Evolutionary conservation across 2,797 vertebrate genomes (phyloP).

Genomic region (Psittacula echo): DNA sequence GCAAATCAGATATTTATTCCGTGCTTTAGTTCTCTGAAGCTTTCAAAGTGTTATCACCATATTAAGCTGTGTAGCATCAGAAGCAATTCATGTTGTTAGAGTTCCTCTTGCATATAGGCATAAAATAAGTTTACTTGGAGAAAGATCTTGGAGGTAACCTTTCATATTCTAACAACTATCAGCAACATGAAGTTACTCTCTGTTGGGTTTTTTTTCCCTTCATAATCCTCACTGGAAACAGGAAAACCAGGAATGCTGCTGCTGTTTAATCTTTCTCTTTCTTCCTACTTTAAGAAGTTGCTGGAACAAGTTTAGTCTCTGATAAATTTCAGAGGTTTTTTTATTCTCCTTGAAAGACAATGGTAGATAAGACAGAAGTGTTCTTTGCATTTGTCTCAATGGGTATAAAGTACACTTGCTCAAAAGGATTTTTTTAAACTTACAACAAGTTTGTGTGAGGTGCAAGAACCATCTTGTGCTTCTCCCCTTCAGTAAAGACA

Average conservation of each 20-base stretch:
- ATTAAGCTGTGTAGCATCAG: neutral
- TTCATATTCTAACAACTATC: neutral
- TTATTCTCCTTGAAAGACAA: neutral
- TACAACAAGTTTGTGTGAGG: neutral
- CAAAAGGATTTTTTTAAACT: neutral
- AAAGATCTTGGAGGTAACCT: neutral
- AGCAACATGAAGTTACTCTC: neutral
- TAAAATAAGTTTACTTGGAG: neutral
- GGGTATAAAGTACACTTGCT: neutral
- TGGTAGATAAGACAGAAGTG: neutral
- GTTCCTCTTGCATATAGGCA: neutral
- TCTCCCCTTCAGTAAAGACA: neutral
- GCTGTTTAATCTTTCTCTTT: neutral
- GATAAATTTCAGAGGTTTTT: neutral
- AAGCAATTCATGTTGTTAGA: neutral
- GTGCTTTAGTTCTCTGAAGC: neutral
- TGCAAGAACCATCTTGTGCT: neutral
- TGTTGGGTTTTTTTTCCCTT: neutral
- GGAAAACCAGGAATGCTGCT: neutral
- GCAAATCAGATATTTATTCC: neutral
- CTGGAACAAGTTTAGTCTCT: neutral
- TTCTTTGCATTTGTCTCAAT: neutral
- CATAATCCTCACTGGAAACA: neutral
- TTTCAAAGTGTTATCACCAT: neutral
- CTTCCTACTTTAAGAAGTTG: neutral